Base-by-base conservation (phyloP, 1,140 invertebrate genomes). In the Brachionus plicatilis region DNA sequence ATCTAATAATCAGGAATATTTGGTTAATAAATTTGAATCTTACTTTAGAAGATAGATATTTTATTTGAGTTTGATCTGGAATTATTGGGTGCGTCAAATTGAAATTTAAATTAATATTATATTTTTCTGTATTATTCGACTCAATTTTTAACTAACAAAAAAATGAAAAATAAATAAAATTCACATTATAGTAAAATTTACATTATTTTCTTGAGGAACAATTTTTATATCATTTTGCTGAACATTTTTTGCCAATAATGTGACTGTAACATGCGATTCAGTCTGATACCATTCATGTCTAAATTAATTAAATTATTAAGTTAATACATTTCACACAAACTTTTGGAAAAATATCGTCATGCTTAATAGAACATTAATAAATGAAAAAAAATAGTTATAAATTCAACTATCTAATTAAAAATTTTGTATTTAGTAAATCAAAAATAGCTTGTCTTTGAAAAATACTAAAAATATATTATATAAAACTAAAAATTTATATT, bases 251-350 rank as follows among this genome's bases (percentile, higher is more conserved):
- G 29, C 60, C 20, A 68, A 20, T 12, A 83, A 43, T 11, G 60
- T 50, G 14, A 83, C 68, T 2, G 11, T 70, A 14, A 83, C 82
- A 37, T 47, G 60, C 37, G 41, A 68, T 53, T 83, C 82, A 53
- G 82, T 68, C 47, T 83, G 82, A 47, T 83, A 83, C 82, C 82
- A 83, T 70, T 68, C 60, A 45, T 83, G 41, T 68, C 65, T 83
- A n/a, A 14, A 80, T 12, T 56, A 29, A 60, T 60, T 68, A 11
- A 12, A 33, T 66, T 68, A 33, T 12, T 29, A 66, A 24, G 1
- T 12, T 29, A 66, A 66, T 33, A 29, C 24, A 29, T 29, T 29
- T 29, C 24, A 1, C 27, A 29, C 27, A 29, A 29, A 29, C 27
- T 29, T 29, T 29, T 29, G 1, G 27, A 29, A 29, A 29, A 29